A percentile compares a stretch with the other conserved stretches of the same genome.
These are phyloP conservation scores for Portunus trituberculatus DNA, from an alignment of 1,140 invertebrate species.

Conservation along the genomic window DNA sequence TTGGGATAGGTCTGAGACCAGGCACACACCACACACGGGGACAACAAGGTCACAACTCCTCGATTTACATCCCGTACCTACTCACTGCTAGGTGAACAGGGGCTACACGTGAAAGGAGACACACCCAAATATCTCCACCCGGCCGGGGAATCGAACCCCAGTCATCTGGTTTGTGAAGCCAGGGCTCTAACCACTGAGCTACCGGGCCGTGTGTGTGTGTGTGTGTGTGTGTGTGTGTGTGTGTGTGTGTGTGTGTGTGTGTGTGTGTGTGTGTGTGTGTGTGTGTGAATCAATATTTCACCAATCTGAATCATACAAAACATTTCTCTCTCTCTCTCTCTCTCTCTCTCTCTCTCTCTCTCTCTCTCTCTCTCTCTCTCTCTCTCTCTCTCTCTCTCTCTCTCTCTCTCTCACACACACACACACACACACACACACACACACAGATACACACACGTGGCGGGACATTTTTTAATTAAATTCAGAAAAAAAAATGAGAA, in stretches of 20 bases:
- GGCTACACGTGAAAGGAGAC: no score
- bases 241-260: slow-evolving; percentile 17
- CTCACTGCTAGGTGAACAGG: no score
- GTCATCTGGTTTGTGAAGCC: no score
- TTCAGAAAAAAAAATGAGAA: not conserved
- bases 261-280: not conserved
- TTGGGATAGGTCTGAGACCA: no score
- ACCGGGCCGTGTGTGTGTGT: not conserved
- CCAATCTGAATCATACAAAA: not conserved
- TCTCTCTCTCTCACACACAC: not conserved
- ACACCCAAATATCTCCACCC: no score
- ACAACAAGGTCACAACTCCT: no score
- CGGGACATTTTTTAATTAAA: slow-evolving; percentile 5
- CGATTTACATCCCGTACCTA: no score
- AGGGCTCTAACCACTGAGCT: no score
- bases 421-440: slow-evolving; percentile 11
- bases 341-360: slow-evolving; percentile 20
- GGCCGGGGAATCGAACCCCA: no score
- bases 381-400: slow-evolving; percentile 11
- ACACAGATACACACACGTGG: not conserved
- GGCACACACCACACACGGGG: no score
- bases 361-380: slow-evolving; percentile 13
- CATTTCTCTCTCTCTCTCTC: not conserved
- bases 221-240: not conserved
- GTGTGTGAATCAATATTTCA: slow-evolving; percentile 12